A percentile compares a stretch with the other conserved stretches of the same genome.
Conservation (phyloP, 2,113 vertebrate species). For the Cryptotis parvus region DNA sequence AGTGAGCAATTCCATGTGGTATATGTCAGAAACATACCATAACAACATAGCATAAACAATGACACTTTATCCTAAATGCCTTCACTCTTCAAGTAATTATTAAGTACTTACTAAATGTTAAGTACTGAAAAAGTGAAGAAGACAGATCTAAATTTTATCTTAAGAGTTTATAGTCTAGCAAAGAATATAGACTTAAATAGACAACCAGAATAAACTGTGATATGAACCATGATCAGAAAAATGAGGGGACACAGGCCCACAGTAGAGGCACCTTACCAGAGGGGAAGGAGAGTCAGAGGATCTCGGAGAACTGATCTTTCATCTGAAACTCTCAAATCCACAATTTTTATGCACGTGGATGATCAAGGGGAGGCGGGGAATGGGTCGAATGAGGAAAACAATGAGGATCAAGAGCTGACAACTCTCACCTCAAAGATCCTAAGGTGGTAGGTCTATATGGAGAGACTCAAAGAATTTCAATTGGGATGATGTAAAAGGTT, state of each 20-base stretch:
- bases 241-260: not conserved
- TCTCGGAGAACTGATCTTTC: not conserved
- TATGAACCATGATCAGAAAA: not conserved
- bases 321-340: not conserved
- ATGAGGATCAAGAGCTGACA: not conserved
- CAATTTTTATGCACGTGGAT: not conserved
- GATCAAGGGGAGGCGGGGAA: not conserved
- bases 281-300: not conserved
- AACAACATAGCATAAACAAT: not conserved
- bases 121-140: not conserved
- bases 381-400: not conserved
- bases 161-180: slow-evolving; percentile 6
- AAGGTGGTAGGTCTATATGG: not conserved
- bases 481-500: not conserved
- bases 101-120: not conserved
- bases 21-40: not conserved
- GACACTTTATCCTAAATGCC: not conserved
- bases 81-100: not conserved
- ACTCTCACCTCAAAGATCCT: not conserved
- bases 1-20: not conserved
- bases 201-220: slow-evolving; percentile 23
- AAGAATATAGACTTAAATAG: slow-evolving; percentile 13
- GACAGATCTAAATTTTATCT: not conserved
- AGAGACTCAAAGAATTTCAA: not conserved
- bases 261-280: not conserved